Percentiles rank a stretch among this genome's conserved stretches.
Conservation (phyloP, 1,140 invertebrate species). For the Drosophila elegans region DNA sequence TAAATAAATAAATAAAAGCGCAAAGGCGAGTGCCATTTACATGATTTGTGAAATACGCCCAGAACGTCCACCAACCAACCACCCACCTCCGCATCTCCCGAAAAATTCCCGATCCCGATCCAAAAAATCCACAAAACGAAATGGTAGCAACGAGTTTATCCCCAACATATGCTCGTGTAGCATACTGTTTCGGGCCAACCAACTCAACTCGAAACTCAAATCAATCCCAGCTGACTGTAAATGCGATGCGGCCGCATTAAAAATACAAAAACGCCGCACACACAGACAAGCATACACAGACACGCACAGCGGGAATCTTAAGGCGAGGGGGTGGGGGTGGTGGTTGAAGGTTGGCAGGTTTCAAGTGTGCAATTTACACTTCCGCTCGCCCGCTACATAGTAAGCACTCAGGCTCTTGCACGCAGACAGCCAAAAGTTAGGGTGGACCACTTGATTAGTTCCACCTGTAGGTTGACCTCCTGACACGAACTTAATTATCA, state of each 20-base stretch:
- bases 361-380: constrained; percentile 78
- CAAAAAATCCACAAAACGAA: constrained; percentile 1
- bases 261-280: constrained; percentile 37
- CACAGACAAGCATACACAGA: constrained; percentile 19
- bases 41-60: constrained; percentile 31
- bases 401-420: constrained; percentile 29
- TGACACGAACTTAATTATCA: too few species aligned
- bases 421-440: constrained; percentile 3
- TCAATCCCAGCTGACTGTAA: constrained; percentile 73
- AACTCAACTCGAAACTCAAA: constrained; percentile 20
- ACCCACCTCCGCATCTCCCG: background rate
- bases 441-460: constrained; percentile 6
- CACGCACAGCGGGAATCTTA: constrained; percentile 32
- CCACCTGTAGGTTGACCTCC: too few species aligned
- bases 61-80: too few species aligned
- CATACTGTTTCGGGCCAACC: constrained; percentile 56
- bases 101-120: background rate
- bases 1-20: too few species aligned
- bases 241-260: constrained; percentile 50
- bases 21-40: constrained; percentile 22
- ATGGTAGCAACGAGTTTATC: constrained; percentile 8
- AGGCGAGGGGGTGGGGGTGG: constrained; percentile 4
- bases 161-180: constrained; percentile 67
- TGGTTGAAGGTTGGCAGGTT: constrained; percentile 41
- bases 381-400: constrained; percentile 58